Evolutionary conservation across 1,140 invertebrate species (phyloP).

Genomic region (Sycobia sp.): DNA sequence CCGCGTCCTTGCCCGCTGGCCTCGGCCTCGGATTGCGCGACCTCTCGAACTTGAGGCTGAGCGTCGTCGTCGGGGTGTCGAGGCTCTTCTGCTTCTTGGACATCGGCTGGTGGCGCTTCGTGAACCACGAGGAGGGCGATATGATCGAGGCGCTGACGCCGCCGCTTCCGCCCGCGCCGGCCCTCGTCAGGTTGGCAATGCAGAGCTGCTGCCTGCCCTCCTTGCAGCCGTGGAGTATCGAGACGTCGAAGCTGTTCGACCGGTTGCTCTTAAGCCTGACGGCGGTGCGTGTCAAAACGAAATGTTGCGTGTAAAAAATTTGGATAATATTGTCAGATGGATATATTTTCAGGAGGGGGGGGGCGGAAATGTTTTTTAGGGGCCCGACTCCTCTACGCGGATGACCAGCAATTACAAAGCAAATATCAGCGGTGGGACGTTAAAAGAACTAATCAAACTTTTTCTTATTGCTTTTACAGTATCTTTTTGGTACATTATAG

Average conservation of each 20-base stretch:
- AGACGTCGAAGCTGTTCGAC: slow-evolving; percentile 82
- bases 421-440: no score
- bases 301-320: no score
- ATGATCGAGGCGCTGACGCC: slow-evolving; percentile 18
- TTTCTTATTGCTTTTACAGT: no score
- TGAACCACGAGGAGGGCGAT: slow-evolving; percentile 74
- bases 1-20: slow-evolving; percentile 62
- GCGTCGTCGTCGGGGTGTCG: slow-evolving; percentile 46
- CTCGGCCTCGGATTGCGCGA: slow-evolving; percentile 45
- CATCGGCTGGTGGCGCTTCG: slow-evolving; percentile 74
- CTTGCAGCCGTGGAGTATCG: slow-evolving; percentile 67
- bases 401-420: no score
- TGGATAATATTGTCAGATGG: no score
- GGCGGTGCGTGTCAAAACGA: no score
- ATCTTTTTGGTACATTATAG: no score
- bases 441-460: no score
- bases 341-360: no score
- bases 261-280: slow-evolving; percentile 67
- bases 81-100: slow-evolving; percentile 64
- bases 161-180: no score
- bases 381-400: no score
- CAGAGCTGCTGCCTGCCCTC: slow-evolving; percentile 57
- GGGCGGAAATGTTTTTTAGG: no score
- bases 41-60: slow-evolving; percentile 54
- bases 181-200: slow-evolving; percentile 30